These are phyloP conservation scores for Parauchenoglanis punctatus DNA, from an alignment of 2,797 vertebrate genomes.

Conservation along the genomic window DNA sequence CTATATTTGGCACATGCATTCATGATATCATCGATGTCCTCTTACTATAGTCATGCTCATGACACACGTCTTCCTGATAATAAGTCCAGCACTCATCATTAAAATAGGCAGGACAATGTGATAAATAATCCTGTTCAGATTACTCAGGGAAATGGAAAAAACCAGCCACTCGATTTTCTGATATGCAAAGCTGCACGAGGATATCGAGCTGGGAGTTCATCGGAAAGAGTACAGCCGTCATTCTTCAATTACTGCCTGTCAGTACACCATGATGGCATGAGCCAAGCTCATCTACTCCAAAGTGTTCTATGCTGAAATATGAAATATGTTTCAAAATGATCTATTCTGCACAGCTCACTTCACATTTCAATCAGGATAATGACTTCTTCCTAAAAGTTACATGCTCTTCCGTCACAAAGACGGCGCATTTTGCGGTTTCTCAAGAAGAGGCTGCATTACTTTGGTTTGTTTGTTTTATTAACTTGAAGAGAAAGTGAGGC, in stretches of 20 bases:
- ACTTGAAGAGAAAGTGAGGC: neutral
- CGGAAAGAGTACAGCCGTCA: slow-evolving; percentile 37
- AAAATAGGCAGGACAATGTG: slow-evolving; percentile 38
- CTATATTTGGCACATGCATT: slow-evolving; percentile 12
- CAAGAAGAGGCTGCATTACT: neutral
- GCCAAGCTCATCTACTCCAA: neutral
- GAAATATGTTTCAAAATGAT: neutral
- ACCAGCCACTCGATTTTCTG: slow-evolving; percentile 37
- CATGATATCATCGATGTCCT: slow-evolving; percentile 40
- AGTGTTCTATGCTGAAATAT: too few species aligned
- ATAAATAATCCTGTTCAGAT: slow-evolving; percentile 22
- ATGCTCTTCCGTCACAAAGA: neutral
- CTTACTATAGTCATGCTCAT: slow-evolving; percentile 29
- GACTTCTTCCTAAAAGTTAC: neutral
- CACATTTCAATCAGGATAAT: neutral
- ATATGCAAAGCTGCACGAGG: slow-evolving; percentile 49
- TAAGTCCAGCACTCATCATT: slow-evolving; percentile 37
- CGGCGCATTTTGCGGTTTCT: neutral
- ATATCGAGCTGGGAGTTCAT: slow-evolving; percentile 11
- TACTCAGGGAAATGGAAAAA: slow-evolving; percentile 40
- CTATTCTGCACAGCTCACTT: too few species aligned
- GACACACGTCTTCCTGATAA: slow-evolving; percentile 43
- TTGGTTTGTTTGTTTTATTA: neutral
- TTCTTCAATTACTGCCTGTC: slow-evolving; percentile 55
- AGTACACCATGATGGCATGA: neutral